Conservation (phyloP, 2,888 invertebrate genomes). For the Lasioglossum villosulum region DNA sequence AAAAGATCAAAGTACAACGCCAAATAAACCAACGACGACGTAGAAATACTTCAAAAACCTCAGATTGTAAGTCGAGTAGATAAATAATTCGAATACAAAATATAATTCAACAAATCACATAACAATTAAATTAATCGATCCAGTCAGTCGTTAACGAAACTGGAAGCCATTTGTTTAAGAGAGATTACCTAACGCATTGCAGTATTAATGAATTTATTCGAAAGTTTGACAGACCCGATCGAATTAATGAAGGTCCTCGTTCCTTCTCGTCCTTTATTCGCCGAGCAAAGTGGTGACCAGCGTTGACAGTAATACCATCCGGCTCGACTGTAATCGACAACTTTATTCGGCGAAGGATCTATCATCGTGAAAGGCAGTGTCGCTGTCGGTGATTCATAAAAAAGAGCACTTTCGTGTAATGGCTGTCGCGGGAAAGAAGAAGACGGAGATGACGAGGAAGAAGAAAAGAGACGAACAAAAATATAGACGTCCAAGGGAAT, state of each 20-base stretch:
- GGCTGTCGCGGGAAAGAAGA: not conserved
- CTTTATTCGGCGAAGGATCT: slow-evolving; percentile 15
- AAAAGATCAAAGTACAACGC: not conserved
- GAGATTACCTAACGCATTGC: not conserved
- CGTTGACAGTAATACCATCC: slow-evolving; percentile 29
- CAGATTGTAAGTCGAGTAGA: not conserved
- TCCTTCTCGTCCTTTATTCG: slow-evolving; percentile 21
- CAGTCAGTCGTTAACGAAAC: not conserved
- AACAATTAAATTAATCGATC: not conserved
- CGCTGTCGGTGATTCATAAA: slow-evolving; percentile 9
- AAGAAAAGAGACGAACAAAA: not conserved
- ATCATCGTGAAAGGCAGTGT: slow-evolving; percentile 19
- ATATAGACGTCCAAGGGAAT: slow-evolving; percentile 30
- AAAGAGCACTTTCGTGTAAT: slow-evolving; percentile 12
- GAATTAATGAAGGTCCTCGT: slow-evolving; percentile 2
- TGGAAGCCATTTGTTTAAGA: not conserved
- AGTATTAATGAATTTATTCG: not conserved
- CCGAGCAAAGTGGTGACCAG: slow-evolving; percentile 38
- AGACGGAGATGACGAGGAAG: not conserved
- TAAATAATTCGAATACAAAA: not conserved
- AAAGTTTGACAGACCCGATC: slow-evolving; percentile 1
- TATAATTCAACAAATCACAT: not conserved
- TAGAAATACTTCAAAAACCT: not conserved
- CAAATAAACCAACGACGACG: not conserved
- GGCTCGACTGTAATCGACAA: not conserved